Evolutionary conservation across 37 sponge, comb jelly and placozoan genomes (phyloP), one percentile per base, ranked within the genome.

Genomic region (Amphimedon queenslandica): DNA sequence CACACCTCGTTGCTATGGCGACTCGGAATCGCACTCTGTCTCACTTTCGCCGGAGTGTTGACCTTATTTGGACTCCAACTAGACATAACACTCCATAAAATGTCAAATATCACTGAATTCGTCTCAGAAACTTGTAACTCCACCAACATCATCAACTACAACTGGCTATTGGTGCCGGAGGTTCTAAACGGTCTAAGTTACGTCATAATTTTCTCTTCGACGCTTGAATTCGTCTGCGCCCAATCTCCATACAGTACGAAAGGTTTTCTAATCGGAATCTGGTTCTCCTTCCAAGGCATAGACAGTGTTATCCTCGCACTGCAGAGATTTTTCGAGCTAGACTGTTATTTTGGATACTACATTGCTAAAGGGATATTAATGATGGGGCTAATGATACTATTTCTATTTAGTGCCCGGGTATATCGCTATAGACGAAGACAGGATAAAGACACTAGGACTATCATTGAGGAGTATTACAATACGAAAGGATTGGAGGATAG

Each of bases 221-320:
- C 71, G 30, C 81, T 82, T 57, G 88, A 87, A 63, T 81, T 81
- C 69, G 65, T 81, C 36, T 81, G 78, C 66, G 88, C 77, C 18
- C 75, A 81, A 34, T 32, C 78, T 24, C 82, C 82, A 20, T 64
- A 71, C 55, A 71, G 77, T 77, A 87, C 81, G 82, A 31, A 73
- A 21, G 77, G 82, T 10, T 72, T 81, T 5, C 69, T 81, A 23
- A 81, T 81, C 32, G 82, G 88, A 3, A 55, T 87, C 4, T 81
- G 81, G 69, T 81, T 82, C 74, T 69, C 78, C 1, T 31, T 77
- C 53, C 82, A 77, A 64, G 82, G 82, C 3, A 18, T 81, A 18
- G 13, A 47, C 13, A 47, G 13, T 8, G 13, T 47, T 18, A 47
- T 47, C 8, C 13, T 47, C 13, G 53, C 13, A 18, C 8, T 47